phyloP scores from a whole-genome alignment of 2,113 vertebrate species.

The Entomyzon cyanotis region DNA sequence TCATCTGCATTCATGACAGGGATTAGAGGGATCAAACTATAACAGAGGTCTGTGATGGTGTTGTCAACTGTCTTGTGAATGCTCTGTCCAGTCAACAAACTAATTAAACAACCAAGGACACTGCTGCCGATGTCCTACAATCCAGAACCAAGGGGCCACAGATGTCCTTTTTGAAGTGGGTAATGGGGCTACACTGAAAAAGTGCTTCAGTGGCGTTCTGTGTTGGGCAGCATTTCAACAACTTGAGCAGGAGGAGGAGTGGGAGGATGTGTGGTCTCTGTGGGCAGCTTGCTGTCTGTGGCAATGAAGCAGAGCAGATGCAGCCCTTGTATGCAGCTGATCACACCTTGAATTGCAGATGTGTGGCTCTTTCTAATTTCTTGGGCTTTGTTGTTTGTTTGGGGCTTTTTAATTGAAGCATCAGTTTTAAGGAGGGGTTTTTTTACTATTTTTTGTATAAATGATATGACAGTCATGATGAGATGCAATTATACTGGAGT shows the following conservation, averaged over 20 bases:
- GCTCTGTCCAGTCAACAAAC: background rate
- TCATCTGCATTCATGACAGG: background rate
- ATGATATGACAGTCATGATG: background rate
- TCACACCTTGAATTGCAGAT: conserved; percentile 45
- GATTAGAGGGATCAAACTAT: background rate
- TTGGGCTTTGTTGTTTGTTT: background rate
- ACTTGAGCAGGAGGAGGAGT: background rate
- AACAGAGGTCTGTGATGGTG: background rate
- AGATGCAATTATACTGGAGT: background rate
- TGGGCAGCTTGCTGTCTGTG: background rate
- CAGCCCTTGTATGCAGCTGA: background rate
- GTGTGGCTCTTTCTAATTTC: background rate
- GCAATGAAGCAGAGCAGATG: conserved; percentile 31
- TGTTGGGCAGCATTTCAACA: background rate
- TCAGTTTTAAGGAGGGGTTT: background rate
- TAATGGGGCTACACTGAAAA: background rate
- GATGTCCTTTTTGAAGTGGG: background rate
- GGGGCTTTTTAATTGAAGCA: background rate
- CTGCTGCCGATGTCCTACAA: background rate
- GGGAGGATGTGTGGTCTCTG: background rate
- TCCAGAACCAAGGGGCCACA: background rate
- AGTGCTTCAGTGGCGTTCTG: background rate
- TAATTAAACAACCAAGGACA: background rate
- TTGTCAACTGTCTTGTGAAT: background rate
- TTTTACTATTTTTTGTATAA: background rate